These are phyloP conservation scores for Mimumesa dahlbomi DNA, from an alignment of 2,888 invertebrate species.

Conservation along the genomic window DNA sequence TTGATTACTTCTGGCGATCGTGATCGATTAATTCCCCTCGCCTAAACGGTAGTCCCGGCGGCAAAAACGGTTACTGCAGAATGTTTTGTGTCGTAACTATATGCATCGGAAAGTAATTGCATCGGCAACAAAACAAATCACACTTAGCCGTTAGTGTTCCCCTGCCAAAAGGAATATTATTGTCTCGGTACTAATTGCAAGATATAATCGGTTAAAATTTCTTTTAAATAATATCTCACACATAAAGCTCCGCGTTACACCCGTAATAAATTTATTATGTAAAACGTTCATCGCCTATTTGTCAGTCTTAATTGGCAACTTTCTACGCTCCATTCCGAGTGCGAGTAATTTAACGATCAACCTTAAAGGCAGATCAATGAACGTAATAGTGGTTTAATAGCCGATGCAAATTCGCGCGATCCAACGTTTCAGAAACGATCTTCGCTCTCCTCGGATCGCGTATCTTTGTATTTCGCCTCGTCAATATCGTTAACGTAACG, in stretches of 20 bases:
- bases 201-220: too few relatives aligned
- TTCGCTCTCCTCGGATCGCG: conserved; percentile 12
- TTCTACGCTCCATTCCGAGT: conserved; percentile 25
- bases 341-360: conserved; percentile 28
- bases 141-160: too few relatives aligned
- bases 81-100: conserved; percentile 1
- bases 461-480: conserved; percentile 18
- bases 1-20: conserved; percentile 28
- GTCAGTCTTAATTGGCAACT: conserved; percentile 50
- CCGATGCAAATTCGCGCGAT: conserved; percentile 30
- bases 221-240: too few relatives aligned
- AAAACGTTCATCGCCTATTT: conserved; percentile 38
- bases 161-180: too few relatives aligned
- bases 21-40: conserved; percentile 27
- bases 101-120: conserved; percentile 33
- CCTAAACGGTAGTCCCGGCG: not conserved
- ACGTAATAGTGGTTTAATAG: conserved; percentile 31
- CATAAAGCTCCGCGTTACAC: not conserved
- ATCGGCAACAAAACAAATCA: conserved; percentile 7
- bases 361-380: not conserved
- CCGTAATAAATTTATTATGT: conserved; percentile 30
- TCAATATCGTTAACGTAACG: conserved; percentile 47
- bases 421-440: not conserved
- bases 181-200: too few relatives aligned
- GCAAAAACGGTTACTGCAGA: conserved; percentile 13